Evolutionary conservation across 2,113 vertebrate species (phyloP).

Genomic region (Oryzias celebensis): DNA sequence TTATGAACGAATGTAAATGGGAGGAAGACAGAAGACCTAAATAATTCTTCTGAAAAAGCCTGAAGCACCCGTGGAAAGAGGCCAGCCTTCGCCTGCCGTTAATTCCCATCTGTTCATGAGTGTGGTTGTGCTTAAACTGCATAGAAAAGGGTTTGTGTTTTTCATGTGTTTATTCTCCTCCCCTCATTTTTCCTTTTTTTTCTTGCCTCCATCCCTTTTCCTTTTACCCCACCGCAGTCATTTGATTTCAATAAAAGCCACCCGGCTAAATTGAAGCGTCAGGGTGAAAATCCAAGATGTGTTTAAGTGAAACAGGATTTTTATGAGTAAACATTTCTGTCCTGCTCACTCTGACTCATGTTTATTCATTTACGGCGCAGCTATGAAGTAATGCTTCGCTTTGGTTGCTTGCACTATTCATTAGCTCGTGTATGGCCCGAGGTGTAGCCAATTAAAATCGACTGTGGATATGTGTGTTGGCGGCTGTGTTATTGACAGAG

Average conservation of each 20-base stretch:
- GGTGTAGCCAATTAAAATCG: conserved; percentile 58
- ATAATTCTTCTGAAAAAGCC: conserved; percentile 70
- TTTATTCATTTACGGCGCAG: conserved; percentile 62
- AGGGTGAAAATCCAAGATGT: conserved; percentile 56
- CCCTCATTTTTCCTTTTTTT: conserved; percentile 3
- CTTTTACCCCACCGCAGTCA: conserved; percentile 8
- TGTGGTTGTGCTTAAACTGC: conserved; percentile 37
- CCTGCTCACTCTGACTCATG: conserved; percentile 48
- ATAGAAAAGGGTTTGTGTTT: conserved; percentile 25
- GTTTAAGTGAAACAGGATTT: conserved; percentile 57
- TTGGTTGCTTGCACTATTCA: conserved; percentile 71
- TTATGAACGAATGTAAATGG: conserved; percentile 40
- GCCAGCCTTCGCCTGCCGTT: conserved; percentile 59
- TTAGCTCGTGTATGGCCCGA: conserved; percentile 60
- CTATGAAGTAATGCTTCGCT: conserved; percentile 58
- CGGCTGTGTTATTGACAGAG: conserved; percentile 60
- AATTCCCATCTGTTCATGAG: conserved; percentile 61
- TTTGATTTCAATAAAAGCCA: conserved; percentile 65
- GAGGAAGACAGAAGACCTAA: conserved; percentile 60
- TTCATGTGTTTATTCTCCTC: conserved; percentile 41
- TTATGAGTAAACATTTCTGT: conserved; percentile 64
- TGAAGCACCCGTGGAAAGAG: conserved; percentile 55
- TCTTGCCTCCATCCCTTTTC: conserved; percentile 7
- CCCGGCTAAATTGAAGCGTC: conserved; percentile 60
- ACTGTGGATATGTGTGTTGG: conserved; percentile 37